Evolutionary conservation across 2,888 invertebrate genomes (phyloP).

Genomic region (Lutraria lutraria): DNA sequence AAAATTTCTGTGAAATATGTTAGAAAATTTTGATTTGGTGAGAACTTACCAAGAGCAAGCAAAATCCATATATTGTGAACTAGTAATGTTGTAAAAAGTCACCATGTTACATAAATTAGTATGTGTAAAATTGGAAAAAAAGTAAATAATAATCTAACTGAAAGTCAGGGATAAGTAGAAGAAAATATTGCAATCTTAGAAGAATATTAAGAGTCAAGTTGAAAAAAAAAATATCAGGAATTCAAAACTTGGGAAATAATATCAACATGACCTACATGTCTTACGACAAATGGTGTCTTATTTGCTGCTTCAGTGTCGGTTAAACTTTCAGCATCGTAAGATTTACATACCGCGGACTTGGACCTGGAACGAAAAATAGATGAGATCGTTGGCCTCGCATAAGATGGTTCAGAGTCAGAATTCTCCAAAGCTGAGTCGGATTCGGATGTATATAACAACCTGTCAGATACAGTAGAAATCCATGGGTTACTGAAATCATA

Average conservation of each 20-base stretch:
- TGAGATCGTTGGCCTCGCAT: constrained; percentile 78
- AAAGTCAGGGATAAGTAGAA: neutral
- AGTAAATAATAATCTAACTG: neutral
- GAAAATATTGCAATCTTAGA: neutral
- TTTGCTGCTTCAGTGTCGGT: constrained; percentile 68
- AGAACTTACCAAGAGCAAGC: no score
- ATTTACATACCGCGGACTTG: constrained; percentile 74
- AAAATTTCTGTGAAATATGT: no score
- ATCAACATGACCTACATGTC: constrained; percentile 76
- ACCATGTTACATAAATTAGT: no score
- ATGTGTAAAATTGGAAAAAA: no score
- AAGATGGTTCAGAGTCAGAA: constrained; percentile 61
- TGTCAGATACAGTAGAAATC: constrained; percentile 49
- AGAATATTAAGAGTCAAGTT: neutral
- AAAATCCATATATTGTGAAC: no score
- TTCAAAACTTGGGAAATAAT: constrained; percentile 37
- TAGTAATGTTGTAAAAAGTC: no score
- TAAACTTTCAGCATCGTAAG: constrained; percentile 73
- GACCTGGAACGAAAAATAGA: constrained; percentile 85
- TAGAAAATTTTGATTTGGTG: no score
- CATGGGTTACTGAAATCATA: constrained; percentile 10
- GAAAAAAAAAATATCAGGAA: constrained; percentile 28
- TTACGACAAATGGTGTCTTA: constrained; percentile 82
- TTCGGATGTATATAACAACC: constrained; percentile 63
- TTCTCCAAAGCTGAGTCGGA: constrained; percentile 68